These are phyloP conservation scores for Lepidotrigona ventralis DNA, from an alignment of 1,140 invertebrate genomes.

Conservation along the genomic window DNA sequence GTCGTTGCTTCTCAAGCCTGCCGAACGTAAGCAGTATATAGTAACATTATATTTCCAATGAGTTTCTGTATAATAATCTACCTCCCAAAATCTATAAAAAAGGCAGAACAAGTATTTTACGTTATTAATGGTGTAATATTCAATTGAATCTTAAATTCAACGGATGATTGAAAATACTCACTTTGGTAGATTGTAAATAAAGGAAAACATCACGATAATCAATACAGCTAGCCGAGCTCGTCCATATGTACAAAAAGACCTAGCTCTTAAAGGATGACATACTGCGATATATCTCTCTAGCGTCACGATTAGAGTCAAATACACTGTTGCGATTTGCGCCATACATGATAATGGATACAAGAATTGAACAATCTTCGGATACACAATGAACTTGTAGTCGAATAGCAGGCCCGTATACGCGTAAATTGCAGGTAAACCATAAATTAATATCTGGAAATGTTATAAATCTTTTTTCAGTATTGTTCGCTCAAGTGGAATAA, in stretches of 20 bases:
- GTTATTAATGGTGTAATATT: too few species aligned
- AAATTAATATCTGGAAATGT: constrained; percentile 86
- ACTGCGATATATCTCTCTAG: constrained; percentile 98
- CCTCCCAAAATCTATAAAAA: constrained; percentile 84
- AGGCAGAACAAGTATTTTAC: background rate
- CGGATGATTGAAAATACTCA: constrained; percentile 57
- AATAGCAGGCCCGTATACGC: constrained; percentile 88
- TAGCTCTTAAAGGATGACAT: constrained; percentile 93
- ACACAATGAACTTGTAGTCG: constrained; percentile 89
- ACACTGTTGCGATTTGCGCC: constrained; percentile 95
- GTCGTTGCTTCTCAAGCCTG: constrained; percentile 85
- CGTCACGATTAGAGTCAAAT: constrained; percentile 96
- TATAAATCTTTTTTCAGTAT: background rate
- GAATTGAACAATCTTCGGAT: constrained; percentile 89
- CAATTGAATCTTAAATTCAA: too few species aligned
- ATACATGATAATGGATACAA: constrained; percentile 93
- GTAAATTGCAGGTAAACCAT: constrained; percentile 91
- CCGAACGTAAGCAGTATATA: constrained; percentile 86
- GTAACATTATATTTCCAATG: constrained; percentile 82
- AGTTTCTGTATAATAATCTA: constrained; percentile 77
- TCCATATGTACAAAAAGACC: constrained; percentile 94
- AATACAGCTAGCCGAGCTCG: constrained; percentile 92
- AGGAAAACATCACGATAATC: constrained; percentile 89
- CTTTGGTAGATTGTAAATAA: constrained; percentile 92
- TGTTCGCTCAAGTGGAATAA: background rate